Percentiles rank a stretch among this genome's conserved stretches.
phyloP scores from a whole-genome alignment of 2,797 vertebrate species.

The Fistularia tabacaria region DNA sequence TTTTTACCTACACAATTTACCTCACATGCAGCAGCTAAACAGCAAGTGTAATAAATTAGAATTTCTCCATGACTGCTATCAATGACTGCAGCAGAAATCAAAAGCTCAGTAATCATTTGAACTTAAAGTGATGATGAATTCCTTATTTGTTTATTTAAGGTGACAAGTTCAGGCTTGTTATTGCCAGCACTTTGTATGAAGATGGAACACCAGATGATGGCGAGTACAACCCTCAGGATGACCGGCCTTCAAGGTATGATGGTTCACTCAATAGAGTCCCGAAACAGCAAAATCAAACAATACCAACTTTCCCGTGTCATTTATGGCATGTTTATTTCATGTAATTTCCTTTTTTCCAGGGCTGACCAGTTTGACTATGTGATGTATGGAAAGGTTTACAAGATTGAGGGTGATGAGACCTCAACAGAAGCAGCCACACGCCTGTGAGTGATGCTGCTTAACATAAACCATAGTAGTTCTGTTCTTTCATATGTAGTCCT shows the following conservation, averaged over 20 bases:
- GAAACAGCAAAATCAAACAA: too few species aligned
- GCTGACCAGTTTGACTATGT: conserved; percentile 98
- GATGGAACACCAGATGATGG: conserved; percentile 96
- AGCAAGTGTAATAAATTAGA: too few species aligned
- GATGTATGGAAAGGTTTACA: conserved; percentile 98
- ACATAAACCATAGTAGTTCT: too few species aligned
- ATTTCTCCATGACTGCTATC: too few species aligned
- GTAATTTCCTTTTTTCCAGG: conserved; percentile 60
- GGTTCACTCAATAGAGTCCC: too few species aligned
- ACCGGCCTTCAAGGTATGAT: conserved; percentile 88
- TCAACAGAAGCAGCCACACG: conserved; percentile 97
- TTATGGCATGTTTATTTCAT: too few species aligned
- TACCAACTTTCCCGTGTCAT: too few species aligned
- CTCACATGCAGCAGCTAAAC: too few species aligned
- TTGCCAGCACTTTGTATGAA: conserved; percentile 96
- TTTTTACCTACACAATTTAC: too few species aligned
- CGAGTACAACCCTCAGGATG: conserved; percentile 96
- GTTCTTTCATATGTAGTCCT: too few species aligned
- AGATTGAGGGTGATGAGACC: conserved; percentile 96
- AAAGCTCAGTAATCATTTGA: background rate
- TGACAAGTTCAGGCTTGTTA: conserved; percentile 95
- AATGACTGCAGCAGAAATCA: background rate
- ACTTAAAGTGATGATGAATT: background rate
- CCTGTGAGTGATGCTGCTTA: conserved; percentile 80
- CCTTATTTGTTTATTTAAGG: conserved; percentile 67